phyloP scores from a whole-genome alignment of 1,140 invertebrate genomes.

The Gryon sp. region DNA sequence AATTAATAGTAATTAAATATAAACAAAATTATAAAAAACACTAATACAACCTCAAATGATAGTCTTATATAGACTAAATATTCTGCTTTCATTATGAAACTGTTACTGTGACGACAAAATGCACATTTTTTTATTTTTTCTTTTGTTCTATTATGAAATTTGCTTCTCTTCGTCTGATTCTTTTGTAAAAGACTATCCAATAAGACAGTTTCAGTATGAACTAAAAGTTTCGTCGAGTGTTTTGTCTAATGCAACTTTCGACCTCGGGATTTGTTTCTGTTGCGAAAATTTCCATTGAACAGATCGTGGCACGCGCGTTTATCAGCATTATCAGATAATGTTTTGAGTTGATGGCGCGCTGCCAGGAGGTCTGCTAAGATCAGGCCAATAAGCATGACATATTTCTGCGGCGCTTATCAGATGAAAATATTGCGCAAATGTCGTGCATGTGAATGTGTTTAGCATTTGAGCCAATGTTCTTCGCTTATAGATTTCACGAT shows the following conservation, averaged over 20 bases:
- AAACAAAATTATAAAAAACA: no score
- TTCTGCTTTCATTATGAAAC: no score
- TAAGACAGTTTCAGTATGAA: not conserved
- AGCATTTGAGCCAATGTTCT: conserved; percentile 38
- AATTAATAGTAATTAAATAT: no score
- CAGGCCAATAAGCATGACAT: conserved; percentile 63
- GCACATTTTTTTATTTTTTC: no score
- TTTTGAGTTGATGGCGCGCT: conserved; percentile 50
- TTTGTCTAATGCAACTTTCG: not conserved
- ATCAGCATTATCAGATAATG: conserved; percentile 61
- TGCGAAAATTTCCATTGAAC: conserved; percentile 51
- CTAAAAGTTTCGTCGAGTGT: no score
- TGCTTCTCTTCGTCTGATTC: no score
- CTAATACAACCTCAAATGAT: no score
- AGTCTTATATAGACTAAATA: no score
- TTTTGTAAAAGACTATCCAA: no score
- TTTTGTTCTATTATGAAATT: no score
- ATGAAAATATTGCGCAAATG: conserved; percentile 61
- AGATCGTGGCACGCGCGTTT: conserved; percentile 33
- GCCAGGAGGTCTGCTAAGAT: conserved; percentile 54
- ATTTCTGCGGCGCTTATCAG: conserved; percentile 58
- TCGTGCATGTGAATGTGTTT: conserved; percentile 17
- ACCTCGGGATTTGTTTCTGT: not conserved
- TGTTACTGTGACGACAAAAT: no score
- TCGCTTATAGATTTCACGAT: conserved; percentile 30